phyloP scores from a whole-genome alignment of 2,113 vertebrate species.

The Corythoichthys haematopterus region DNA sequence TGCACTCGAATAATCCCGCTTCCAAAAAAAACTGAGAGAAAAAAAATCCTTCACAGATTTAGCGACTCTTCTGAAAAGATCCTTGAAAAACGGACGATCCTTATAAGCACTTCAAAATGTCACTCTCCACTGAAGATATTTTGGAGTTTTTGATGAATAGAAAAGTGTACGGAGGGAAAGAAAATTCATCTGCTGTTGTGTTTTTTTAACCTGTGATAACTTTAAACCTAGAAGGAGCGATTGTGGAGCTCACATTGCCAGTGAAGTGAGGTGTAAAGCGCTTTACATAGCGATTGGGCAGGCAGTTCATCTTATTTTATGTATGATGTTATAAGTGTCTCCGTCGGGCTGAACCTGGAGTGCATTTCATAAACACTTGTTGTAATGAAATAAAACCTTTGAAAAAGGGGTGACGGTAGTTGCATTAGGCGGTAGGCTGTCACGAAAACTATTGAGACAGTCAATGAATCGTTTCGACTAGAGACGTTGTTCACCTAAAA shows the following conservation, averaged over 20 bases:
- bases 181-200: background rate
- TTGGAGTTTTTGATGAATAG: background rate
- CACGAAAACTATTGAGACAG: too few relatives aligned
- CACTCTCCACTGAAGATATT: background rate
- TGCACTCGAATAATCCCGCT: background rate
- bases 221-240: slow-evolving; percentile 11
- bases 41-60: slow-evolving; percentile 1
- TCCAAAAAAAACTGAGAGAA: background rate
- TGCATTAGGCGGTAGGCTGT: too few relatives aligned
- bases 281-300: too few relatives aligned
- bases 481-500: too few relatives aligned
- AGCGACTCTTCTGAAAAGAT: background rate
- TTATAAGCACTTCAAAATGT: background rate
- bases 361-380: too few relatives aligned
- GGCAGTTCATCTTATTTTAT: too few relatives aligned
- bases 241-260: slow-evolving; percentile 21
- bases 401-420: too few relatives aligned
- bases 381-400: too few relatives aligned
- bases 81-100: background rate
- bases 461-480: too few relatives aligned
- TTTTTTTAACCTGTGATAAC: slow-evolving; percentile 15
- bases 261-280: slow-evolving; percentile 12
- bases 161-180: background rate
- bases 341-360: too few relatives aligned
- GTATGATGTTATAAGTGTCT: too few relatives aligned